Percentiles rank a stretch among this genome's conserved stretches.
These are phyloP conservation scores for Eulemur mongoz DNA, from an alignment of 2,797 vertebrate genomes.

Conservation along the genomic window DNA sequence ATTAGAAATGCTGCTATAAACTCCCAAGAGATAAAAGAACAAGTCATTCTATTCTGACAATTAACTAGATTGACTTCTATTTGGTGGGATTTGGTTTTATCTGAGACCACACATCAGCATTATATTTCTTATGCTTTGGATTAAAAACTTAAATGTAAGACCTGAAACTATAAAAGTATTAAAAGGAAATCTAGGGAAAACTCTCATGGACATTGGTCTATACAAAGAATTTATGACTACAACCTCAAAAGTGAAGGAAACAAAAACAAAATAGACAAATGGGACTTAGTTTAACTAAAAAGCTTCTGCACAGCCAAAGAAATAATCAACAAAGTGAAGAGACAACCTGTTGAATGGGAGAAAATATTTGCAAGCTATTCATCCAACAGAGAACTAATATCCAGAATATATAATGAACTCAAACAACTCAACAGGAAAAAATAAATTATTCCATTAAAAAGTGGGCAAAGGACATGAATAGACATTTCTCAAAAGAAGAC, in stretches of 20 bases:
- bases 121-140: background rate
- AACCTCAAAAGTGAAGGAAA: background rate
- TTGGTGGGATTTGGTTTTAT: background rate
- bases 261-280: background rate
- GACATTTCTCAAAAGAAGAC: background rate
- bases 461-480: background rate
- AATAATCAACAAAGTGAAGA: background rate
- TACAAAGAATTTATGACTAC: background rate
- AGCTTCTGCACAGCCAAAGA: background rate
- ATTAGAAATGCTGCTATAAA: background rate
- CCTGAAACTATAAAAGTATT: background rate
- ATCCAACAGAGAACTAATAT: background rate
- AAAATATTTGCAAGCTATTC: background rate
- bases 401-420: background rate
- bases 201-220: background rate
- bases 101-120: background rate
- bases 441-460: background rate
- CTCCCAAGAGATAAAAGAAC: background rate
- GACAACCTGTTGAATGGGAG: background rate
- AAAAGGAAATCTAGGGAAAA: background rate
- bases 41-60: background rate
- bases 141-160: background rate
- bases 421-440: background rate
- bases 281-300: background rate
- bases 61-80: background rate